These are phyloP conservation scores for Platanista minor DNA, from an alignment of 2,113 vertebrate species.

Conservation along the genomic window DNA sequence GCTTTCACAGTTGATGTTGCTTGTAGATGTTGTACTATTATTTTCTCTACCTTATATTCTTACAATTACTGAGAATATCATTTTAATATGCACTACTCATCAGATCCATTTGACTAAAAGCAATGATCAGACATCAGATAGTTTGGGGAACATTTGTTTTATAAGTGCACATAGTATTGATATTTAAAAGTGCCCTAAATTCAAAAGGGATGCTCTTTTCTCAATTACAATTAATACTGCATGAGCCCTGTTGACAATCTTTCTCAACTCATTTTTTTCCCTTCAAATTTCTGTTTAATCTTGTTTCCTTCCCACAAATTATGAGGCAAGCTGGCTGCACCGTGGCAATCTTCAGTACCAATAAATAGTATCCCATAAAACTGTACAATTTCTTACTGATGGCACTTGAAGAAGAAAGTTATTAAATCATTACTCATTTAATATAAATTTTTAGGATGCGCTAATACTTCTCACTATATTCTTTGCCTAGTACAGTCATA, in stretches of 20 bases:
- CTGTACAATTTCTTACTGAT: conserved; percentile 61
- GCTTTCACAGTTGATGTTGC: not conserved
- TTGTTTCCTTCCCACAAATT: conserved; percentile 68
- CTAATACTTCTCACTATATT: not conserved
- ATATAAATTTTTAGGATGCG: conserved; percentile 38
- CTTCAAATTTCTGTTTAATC: conserved; percentile 61
- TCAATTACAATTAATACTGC: conserved; percentile 45
- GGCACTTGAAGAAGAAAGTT: conserved; percentile 66
- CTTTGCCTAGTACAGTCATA: not conserved
- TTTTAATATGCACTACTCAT: not conserved
- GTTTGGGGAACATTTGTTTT: not conserved
- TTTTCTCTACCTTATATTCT: not conserved
- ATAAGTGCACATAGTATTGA: not conserved
- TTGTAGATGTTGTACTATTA: not conserved
- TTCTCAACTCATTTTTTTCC: conserved; percentile 55
- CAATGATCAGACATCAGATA: not conserved
- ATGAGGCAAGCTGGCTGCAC: conserved; percentile 61
- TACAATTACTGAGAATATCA: not conserved
- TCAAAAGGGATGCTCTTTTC: not conserved
- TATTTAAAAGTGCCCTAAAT: not conserved
- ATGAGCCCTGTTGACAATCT: conserved; percentile 6
- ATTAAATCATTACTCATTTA: conserved; percentile 74
- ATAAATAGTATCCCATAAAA: conserved; percentile 70
- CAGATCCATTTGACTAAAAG: not conserved
- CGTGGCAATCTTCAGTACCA: conserved; percentile 41